These are phyloP conservation scores for Acanthopleura granulata DNA, from an alignment of 2,888 invertebrate species.

Conservation along the genomic window DNA sequence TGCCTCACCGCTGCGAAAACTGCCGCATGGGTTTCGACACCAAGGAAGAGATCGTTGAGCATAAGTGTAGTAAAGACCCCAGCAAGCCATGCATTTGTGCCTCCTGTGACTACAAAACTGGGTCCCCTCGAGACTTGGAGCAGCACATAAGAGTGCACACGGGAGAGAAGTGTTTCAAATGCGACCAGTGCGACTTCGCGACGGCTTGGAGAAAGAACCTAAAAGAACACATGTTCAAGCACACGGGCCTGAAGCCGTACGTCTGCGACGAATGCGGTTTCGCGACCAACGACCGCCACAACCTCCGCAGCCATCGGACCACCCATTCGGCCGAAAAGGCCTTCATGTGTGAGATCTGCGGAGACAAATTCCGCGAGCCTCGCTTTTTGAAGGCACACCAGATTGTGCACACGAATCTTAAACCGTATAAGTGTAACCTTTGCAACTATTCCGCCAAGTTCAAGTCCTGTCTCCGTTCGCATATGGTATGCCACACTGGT, in stretches of 20 bases:
- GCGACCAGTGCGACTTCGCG: conserved; percentile 21
- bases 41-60: neutral
- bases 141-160: conserved; percentile 16
- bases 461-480: conserved; percentile 17
- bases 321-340: neutral
- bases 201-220: conserved; percentile 23
- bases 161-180: conserved; percentile 21
- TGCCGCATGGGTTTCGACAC: neutral
- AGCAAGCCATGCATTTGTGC: conserved; percentile 3
- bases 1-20: neutral
- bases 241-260: conserved; percentile 22
- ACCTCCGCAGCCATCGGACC: conserved; percentile 11
- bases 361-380: neutral
- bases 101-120: conserved; percentile 18
- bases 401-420: conserved; percentile 20
- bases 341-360: conserved; percentile 13
- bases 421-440: conserved; percentile 19
- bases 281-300: conserved; percentile 18
- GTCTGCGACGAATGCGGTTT: conserved; percentile 16
- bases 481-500: conserved; percentile 5
- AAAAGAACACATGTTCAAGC: conserved; percentile 17
- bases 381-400: conserved; percentile 16
- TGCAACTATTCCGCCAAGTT: conserved; percentile 17
- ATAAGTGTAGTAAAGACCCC: neutral
- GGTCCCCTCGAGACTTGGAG: conserved; percentile 13